phyloP scores from a whole-genome alignment of 1,140 invertebrate genomes.

The Drosophila nasuta region DNA sequence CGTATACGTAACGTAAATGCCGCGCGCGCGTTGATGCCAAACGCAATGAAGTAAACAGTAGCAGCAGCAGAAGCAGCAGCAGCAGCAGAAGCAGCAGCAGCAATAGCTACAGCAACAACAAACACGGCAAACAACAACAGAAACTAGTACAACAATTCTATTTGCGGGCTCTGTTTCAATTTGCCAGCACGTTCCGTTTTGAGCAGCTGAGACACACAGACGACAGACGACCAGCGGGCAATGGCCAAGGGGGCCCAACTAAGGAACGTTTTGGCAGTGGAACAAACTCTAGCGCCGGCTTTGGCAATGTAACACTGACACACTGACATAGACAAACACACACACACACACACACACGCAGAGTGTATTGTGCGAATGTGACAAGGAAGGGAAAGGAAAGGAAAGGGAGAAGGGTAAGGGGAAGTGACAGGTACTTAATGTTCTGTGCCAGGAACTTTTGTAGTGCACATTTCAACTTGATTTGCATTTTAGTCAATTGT shows the following conservation, averaged over 20 bases:
- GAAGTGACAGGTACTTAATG: neutral
- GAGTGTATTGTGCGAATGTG: neutral
- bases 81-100: neutral
- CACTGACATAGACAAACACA: constrained; percentile 32
- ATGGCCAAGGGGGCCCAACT: constrained; percentile 8
- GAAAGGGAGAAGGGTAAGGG: neutral
- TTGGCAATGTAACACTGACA: constrained; percentile 57
- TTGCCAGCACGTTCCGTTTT: constrained; percentile 37
- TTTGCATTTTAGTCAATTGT: constrained; percentile 25
- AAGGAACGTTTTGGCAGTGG: neutral
- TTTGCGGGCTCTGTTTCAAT: constrained; percentile 39
- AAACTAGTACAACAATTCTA: constrained; percentile 48
- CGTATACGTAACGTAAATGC: constrained; percentile 48
- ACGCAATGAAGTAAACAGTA: constrained; percentile 47
- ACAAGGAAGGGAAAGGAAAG: no score
- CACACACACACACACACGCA: neutral
- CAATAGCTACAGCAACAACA: constrained; percentile 2
- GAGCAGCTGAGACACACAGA: constrained; percentile 6
- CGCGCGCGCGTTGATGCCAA: constrained; percentile 44
- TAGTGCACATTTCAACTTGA: constrained; percentile 12
- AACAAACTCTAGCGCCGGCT: constrained; percentile 40
- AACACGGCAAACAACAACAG: constrained; percentile 10
- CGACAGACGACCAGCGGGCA: constrained; percentile 12
- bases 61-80: constrained; percentile 1
- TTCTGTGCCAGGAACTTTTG: constrained; percentile 4